phyloP scores from a whole-genome alignment of 2,797 vertebrate species.

The Thaleichthys pacificus region DNA sequence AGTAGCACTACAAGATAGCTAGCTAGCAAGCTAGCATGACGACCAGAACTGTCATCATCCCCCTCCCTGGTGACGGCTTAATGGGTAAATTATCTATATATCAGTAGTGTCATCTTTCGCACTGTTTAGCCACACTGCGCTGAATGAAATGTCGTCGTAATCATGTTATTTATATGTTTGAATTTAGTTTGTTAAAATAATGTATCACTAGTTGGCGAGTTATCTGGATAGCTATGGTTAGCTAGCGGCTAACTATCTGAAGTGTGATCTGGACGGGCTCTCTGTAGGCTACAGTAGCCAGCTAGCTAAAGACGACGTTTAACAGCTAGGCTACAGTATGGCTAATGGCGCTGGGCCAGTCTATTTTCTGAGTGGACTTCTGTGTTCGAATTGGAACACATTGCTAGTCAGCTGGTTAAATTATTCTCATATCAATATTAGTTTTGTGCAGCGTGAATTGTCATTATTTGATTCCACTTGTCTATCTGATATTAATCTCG shows the following conservation, averaged over 20 bases:
- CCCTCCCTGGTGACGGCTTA: slow-evolving; percentile 64
- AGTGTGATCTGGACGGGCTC: no score
- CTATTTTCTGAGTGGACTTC: no score
- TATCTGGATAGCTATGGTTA: not conserved
- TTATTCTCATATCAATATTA: no score
- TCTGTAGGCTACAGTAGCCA: no score
- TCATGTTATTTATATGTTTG: not conserved
- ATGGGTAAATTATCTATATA: slow-evolving; percentile 84
- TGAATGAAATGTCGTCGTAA: not conserved
- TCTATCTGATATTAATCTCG: no score
- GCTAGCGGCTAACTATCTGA: slow-evolving; percentile 17
- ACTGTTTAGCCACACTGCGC: not conserved
- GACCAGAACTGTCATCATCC: slow-evolving; percentile 66
- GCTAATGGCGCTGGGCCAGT: slow-evolving; percentile 65
- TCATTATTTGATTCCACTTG: no score
- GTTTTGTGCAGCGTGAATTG: no score
- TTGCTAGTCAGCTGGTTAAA: no score
- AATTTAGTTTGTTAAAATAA: slow-evolving; percentile 29
- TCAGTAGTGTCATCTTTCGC: slow-evolving; percentile 12
- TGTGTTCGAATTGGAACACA: no score
- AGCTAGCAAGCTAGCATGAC: slow-evolving; percentile 55
- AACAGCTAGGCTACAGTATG: slow-evolving; percentile 48
- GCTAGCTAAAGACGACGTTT: not conserved
- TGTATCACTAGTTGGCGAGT: slow-evolving; percentile 24
- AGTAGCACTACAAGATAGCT: slow-evolving; percentile 59